Evolutionary conservation across 2,888 invertebrate species (phyloP).

Genomic region (Ophion costatus): DNA sequence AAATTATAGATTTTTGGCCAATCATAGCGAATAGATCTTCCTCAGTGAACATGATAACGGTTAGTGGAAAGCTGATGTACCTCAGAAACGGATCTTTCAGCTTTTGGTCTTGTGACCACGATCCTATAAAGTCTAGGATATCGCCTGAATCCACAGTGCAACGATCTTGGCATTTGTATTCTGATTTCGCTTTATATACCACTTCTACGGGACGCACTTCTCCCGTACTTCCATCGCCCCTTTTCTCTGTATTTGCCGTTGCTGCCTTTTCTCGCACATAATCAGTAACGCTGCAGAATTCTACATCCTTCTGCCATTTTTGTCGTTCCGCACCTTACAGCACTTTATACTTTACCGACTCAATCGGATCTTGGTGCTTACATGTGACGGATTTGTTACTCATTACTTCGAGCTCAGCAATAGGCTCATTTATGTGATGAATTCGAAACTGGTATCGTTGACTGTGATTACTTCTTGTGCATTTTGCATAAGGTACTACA

Average conservation of each 20-base stretch:
- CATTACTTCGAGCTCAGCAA: not conserved
- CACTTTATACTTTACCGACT: not conserved
- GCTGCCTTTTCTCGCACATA: not conserved
- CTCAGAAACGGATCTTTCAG: slow-evolving; percentile 40
- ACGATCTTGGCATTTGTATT: slow-evolving; percentile 25
- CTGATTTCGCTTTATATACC: slow-evolving; percentile 13
- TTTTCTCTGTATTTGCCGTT: not conserved
- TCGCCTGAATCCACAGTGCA: slow-evolving; percentile 8
- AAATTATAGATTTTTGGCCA: not conserved
- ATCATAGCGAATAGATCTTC: slow-evolving; percentile 21
- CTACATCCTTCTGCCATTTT: not conserved
- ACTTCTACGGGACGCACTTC: not conserved
- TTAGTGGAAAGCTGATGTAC: slow-evolving; percentile 19
- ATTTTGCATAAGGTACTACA: slow-evolving; percentile 8
- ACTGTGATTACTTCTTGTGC: not conserved
- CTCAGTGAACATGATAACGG: slow-evolving; percentile 30
- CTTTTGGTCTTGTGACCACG: not conserved
- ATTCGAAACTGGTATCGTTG: not conserved
- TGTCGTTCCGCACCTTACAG: not conserved
- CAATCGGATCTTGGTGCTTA: not conserved
- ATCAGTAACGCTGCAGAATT: not conserved
- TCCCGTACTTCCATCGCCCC: slow-evolving; percentile 22
- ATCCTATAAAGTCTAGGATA: not conserved
- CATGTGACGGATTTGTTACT: not conserved
- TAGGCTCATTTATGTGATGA: not conserved